Percentiles rank a stretch among this genome's conserved stretches.
These are phyloP conservation scores for Alsophila aescularia DNA, from an alignment of 2,888 invertebrate species.

Conservation along the genomic window DNA sequence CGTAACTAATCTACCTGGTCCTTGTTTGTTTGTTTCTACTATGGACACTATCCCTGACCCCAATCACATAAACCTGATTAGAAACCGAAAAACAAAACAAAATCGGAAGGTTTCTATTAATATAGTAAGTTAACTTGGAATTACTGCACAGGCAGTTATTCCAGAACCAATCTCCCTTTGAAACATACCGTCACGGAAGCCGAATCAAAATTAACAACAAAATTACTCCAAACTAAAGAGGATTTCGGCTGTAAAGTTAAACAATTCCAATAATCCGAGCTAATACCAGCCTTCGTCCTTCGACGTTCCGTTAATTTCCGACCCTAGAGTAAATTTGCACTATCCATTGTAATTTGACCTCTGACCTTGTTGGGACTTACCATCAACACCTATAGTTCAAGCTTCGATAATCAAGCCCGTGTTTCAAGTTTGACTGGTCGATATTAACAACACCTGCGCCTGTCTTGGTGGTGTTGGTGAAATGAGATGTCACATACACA, in stretches of 20 bases:
- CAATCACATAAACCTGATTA: not conserved
- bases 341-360: conserved; percentile 49
- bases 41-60: not conserved
- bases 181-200: conserved; percentile 20
- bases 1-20: too few relatives aligned
- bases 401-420: conserved; percentile 30
- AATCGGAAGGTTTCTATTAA: not conserved
- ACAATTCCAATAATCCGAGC: conserved; percentile 62
- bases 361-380: conserved; percentile 34
- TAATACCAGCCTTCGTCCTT: conserved; percentile 56
- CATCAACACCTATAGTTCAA: conserved; percentile 22
- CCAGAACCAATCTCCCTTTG: conserved; percentile 16
- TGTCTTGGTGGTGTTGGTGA: conserved; percentile 44
- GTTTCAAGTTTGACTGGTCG: conserved; percentile 46
- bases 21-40: too few relatives aligned
- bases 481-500: conserved; percentile 32
- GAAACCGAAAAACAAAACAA: conserved; percentile 6
- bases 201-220: conserved; percentile 30
- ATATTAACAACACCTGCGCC: conserved; percentile 54
- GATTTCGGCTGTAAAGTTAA: conserved; percentile 51
- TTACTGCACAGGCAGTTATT: conserved; percentile 3
- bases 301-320: conserved; percentile 52
- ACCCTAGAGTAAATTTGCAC: conserved; percentile 53
- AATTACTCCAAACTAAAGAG: conserved; percentile 33
- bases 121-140: conserved; percentile 10